Evolutionary conservation across 2,888 invertebrate genomes (phyloP), one percentile per base, ranked within the genome.

Genomic region (Bimastos eiseni): DNA sequence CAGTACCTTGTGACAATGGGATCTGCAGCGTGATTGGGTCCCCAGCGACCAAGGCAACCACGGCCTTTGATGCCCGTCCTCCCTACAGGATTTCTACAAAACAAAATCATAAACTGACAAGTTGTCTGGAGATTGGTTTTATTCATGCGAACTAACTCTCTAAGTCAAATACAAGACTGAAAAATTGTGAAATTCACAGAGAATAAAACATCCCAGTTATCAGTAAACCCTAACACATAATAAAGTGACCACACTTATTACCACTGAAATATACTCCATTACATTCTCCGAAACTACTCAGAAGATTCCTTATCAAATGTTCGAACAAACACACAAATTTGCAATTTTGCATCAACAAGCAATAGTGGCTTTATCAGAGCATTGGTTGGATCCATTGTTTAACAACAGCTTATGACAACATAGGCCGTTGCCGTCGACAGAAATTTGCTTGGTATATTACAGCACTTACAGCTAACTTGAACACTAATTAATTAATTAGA

Each of bases 11-110:
- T 98, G 0, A 99, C 98, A 91, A 99, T 97, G 0, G 99, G 98
- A 96, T 99, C 99, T 1, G 98, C 99, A 0, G 99, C 99, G 96
- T 99, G 99, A 95, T 99, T 99, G 0, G 99, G 98, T 6, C 99
- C 98, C 98, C 99, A 99, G 91, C 97, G 96, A 0, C 99, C 99
- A 41, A 99, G 96, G n/a, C 92, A 92, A 0, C 95, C 99, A 92
- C 99, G 96, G 0, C 98, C 99, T 19, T 92, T 94, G 0, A 99
- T 94, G 0, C 99, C 99, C 38, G 99, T 99, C 91, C 99, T 96
- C 19, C 99, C 99, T 90, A 96, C 95, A 0, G 98, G 98, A 95
- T 99, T 99, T 55, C 92, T 92, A 89, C 33, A 88, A 90, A 11
- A 34, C n/a, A 30, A 30, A 83, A 30, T 55, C 34, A 55, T 37